Conservation (phyloP, 2,888 invertebrate genomes). For the Rotaria socialis region DNA sequence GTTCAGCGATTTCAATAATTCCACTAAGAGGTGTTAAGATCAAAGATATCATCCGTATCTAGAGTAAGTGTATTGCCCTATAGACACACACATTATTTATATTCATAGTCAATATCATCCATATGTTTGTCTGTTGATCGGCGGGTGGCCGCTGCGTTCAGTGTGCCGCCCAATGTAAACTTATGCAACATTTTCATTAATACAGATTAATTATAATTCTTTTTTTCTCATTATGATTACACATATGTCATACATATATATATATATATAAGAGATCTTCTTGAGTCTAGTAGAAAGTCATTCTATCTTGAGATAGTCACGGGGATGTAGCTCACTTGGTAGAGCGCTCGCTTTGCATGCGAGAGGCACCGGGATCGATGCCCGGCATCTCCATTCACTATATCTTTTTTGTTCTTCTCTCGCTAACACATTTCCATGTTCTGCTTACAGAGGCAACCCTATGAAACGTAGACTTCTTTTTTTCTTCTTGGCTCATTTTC, state of each 20-base stretch:
- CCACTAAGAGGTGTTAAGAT: background rate
- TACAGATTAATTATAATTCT: background rate
- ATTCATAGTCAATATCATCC: slow-evolving; percentile 8
- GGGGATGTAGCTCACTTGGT: slow-evolving; percentile 47
- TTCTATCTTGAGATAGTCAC: background rate
- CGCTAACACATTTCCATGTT: background rate
- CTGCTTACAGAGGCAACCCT: background rate
- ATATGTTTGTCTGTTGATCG: background rate
- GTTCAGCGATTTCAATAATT: background rate
- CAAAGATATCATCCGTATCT: background rate
- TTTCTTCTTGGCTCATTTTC: background rate
- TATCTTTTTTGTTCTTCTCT: background rate
- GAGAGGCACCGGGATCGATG: slow-evolving; percentile 46
- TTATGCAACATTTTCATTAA: slow-evolving; percentile 19
- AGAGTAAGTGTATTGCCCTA: slow-evolving; percentile 3
- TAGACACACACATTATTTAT: background rate
- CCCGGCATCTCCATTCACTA: slow-evolving; percentile 44
- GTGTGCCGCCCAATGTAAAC: slow-evolving; percentile 17
- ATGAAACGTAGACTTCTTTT: background rate
- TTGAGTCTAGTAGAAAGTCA: background rate
- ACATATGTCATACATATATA: background rate
- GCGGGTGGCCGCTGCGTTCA: background rate
- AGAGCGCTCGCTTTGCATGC: slow-evolving; percentile 46
- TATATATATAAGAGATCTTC: background rate
- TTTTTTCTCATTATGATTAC: background rate